Percentiles rank a stretch among this genome's conserved stretches.
Conservation (phyloP, 2,797 vertebrate species). For the Varecia variegata region DNA sequence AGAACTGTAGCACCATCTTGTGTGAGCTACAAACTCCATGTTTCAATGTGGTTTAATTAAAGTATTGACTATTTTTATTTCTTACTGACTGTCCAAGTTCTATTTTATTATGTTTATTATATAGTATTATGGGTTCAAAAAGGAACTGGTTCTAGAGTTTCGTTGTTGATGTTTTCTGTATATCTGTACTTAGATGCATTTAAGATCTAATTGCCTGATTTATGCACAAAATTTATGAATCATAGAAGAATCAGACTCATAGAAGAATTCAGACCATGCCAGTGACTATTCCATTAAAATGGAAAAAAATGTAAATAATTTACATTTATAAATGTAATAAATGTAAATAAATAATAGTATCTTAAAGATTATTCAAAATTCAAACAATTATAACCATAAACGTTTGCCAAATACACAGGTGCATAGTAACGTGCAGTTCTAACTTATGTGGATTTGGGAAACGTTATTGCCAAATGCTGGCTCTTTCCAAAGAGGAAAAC, state of each 20-base stretch:
- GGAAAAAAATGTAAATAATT: background rate
- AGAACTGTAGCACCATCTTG: conserved; percentile 83
- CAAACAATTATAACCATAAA: background rate
- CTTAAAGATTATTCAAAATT: background rate
- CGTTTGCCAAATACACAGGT: background rate
- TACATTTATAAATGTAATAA: no score
- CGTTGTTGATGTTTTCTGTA: background rate
- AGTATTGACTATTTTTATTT: background rate
- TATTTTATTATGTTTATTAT: background rate
- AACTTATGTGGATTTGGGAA: background rate
- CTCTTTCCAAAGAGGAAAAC: background rate
- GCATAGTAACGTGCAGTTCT: background rate
- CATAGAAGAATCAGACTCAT: background rate
- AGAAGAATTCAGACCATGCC: background rate
- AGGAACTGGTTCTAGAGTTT: background rate
- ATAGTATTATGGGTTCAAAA: background rate
- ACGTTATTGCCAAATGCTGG: background rate
- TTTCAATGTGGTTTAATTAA: background rate
- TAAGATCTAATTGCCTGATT: background rate
- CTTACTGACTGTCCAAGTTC: background rate
- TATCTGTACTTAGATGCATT: background rate
- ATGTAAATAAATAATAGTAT: background rate
- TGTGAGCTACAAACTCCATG: conserved; percentile 70
- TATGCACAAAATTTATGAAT: background rate
- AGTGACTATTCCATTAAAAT: background rate